A percentile compares a stretch with the other conserved stretches of the same genome.
Evolutionary conservation across 2,113 vertebrate genomes (phyloP).

Genomic region (Leptosomus discolor): DNA sequence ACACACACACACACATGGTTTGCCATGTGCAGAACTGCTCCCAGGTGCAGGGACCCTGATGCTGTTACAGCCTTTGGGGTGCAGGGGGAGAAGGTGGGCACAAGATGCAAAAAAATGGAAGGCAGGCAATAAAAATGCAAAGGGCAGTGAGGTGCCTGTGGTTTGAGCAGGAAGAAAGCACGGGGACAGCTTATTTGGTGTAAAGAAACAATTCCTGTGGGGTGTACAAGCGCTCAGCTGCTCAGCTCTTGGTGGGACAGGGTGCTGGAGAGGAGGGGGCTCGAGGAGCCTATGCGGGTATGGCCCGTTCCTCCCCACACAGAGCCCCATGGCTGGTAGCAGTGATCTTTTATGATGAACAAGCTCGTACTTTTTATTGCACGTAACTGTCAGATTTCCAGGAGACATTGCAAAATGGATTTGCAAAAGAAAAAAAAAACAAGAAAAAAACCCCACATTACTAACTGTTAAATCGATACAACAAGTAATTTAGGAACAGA

Average conservation of each 20-base stretch:
- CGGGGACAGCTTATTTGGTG: background rate
- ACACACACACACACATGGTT: no score
- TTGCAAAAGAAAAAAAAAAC: background rate
- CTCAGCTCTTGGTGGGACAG: background rate
- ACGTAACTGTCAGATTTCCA: slow-evolving; percentile 10
- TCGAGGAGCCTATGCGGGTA: background rate
- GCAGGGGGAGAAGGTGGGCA: background rate
- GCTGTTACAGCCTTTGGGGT: background rate
- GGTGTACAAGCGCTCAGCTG: background rate
- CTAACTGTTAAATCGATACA: slow-evolving; percentile 63
- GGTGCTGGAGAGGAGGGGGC: background rate
- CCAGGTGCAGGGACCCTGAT: background rate
- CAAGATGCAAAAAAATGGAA: background rate
- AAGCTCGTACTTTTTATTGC: background rate
- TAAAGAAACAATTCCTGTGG: background rate
- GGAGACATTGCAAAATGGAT: slow-evolving; percentile 10
- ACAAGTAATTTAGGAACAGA: slow-evolving; percentile 58
- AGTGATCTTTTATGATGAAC: background rate
- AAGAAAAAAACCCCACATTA: background rate
- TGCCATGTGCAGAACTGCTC: background rate
- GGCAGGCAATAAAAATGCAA: background rate
- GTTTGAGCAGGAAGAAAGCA: background rate
- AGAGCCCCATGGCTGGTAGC: background rate
- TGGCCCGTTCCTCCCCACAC: fast-evolving
- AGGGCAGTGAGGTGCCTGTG: background rate